phyloP scores from a whole-genome alignment of 2,113 vertebrate genomes.

The Seriola quinqueradiata region DNA sequence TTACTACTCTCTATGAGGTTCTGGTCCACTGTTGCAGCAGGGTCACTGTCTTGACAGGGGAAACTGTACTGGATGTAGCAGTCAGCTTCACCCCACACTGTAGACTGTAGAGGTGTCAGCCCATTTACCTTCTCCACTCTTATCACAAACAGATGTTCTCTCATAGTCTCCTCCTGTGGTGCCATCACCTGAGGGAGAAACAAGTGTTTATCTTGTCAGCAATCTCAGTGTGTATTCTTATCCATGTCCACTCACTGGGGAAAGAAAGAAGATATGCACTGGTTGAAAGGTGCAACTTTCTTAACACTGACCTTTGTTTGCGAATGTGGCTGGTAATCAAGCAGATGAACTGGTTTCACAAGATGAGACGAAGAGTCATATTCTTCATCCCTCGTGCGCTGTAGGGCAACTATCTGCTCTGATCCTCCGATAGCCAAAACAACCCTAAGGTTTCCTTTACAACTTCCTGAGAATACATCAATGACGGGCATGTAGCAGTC shows the following conservation, averaged over 20 bases:
- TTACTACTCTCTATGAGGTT: slow-evolving; percentile 83
- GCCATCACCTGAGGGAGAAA: slow-evolving; percentile 69
- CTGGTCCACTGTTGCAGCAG: slow-evolving; percentile 59
- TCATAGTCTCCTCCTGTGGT: slow-evolving; percentile 65
- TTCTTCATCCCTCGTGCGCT: slow-evolving; percentile 87
- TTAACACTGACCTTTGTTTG: slow-evolving; percentile 71
- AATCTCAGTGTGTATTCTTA: neutral
- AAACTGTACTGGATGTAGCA: slow-evolving; percentile 96
- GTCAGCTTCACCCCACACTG: slow-evolving; percentile 97
- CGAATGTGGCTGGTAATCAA: slow-evolving; percentile 82
- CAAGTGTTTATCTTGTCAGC: neutral
- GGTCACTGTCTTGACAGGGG: slow-evolving; percentile 84
- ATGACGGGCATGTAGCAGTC: slow-evolving; percentile 91
- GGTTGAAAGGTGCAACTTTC: neutral
- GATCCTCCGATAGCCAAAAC: slow-evolving; percentile 92
- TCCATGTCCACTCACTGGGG: neutral
- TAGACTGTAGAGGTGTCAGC: slow-evolving; percentile 91
- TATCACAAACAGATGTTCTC: slow-evolving; percentile 93
- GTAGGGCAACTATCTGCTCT: slow-evolving; percentile 89
- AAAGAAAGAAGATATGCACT: neutral
- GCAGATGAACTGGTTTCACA: slow-evolving; percentile 84
- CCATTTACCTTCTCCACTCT: slow-evolving; percentile 88
- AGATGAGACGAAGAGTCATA: slow-evolving; percentile 47
- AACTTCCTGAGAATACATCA: slow-evolving; percentile 90
- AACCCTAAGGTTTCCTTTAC: slow-evolving; percentile 89